Percentiles rank a stretch among this genome's conserved stretches.
These are phyloP conservation scores for Quadroppia sp. DNA, from an alignment of 2,888 invertebrate species.

Conservation along the genomic window DNA sequence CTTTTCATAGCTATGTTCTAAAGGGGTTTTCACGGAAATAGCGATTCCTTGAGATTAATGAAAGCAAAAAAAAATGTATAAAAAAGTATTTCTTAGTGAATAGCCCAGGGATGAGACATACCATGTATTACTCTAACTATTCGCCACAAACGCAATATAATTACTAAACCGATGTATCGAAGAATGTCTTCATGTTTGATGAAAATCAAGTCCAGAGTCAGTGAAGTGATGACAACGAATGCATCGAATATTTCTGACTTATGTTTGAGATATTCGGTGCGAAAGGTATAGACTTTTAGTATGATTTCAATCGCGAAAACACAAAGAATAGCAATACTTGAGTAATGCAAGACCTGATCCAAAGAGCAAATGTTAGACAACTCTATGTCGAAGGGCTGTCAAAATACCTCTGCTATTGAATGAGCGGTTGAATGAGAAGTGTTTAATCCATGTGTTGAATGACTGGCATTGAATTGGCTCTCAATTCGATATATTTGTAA, in stretches of 20 bases:
- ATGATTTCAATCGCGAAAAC: conserved; percentile 53
- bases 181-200: conserved; percentile 50
- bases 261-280: conserved; percentile 53
- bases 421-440: conserved; percentile 43
- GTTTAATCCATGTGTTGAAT: not conserved
- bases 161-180: conserved; percentile 53
- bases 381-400: not conserved
- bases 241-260: conserved; percentile 55
- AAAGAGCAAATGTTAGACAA: not conserved
- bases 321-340: conserved; percentile 52
- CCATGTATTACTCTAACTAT: conserved; percentile 55
- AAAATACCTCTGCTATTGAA: conserved; percentile 7
- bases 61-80: not conserved
- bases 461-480: conserved; percentile 38
- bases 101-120: conserved; percentile 46
- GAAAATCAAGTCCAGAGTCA: conserved; percentile 53
- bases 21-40: conserved; percentile 52
- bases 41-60: conserved; percentile 45
- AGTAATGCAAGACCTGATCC: conserved; percentile 51
- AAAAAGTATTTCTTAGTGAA: not conserved
- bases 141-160: conserved; percentile 55
- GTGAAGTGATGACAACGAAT: conserved; percentile 53
- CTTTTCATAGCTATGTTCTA: conserved; percentile 52
- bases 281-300: conserved; percentile 52
- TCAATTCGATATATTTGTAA: conserved; percentile 51